phyloP scores from a whole-genome alignment of 1,140 invertebrate genomes.

The Heliothis subflexa region DNA sequence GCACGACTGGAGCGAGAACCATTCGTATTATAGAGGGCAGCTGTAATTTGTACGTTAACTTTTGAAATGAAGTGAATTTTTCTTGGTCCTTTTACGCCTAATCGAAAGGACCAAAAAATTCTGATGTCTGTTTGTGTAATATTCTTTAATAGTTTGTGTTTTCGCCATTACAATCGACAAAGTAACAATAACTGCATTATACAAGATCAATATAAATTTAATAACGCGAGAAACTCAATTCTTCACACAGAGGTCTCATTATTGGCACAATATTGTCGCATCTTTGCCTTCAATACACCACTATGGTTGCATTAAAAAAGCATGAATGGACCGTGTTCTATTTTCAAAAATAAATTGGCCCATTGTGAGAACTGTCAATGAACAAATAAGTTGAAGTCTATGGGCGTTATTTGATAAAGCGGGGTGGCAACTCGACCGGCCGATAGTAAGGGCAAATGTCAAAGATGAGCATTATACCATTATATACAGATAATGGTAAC shows the following conservation, averaged over 20 bases:
- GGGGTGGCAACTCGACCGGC: constrained; percentile 71
- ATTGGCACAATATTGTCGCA: constrained; percentile 30
- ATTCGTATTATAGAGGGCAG: neutral
- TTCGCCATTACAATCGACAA: constrained; percentile 11
- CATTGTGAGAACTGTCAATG: constrained; percentile 66
- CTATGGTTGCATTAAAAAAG: constrained; percentile 40
- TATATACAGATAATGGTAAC: constrained; percentile 61
- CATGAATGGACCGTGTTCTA: constrained; percentile 51
- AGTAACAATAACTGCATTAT: constrained; percentile 39
- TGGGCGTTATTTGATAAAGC: constrained; percentile 71
- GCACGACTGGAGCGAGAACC: constrained; percentile 6
- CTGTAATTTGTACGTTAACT: constrained; percentile 6
- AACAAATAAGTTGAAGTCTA: constrained; percentile 72
- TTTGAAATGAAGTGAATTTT: neutral
- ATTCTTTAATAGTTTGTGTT: neutral
- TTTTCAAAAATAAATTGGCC: constrained; percentile 51
- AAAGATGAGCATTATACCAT: constrained; percentile 72
- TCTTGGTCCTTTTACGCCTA: neutral
- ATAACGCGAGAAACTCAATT: constrained; percentile 15
- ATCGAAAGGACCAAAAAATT: neutral
- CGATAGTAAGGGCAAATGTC: constrained; percentile 76
- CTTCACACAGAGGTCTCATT: constrained; percentile 3
- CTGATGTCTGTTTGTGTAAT: neutral
- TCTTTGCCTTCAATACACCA: constrained; percentile 39
- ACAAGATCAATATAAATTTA: constrained; percentile 6